Base-by-base conservation (phyloP, 92 coral and sea anemone species). In the Epizoanthus rinbou region DNA sequence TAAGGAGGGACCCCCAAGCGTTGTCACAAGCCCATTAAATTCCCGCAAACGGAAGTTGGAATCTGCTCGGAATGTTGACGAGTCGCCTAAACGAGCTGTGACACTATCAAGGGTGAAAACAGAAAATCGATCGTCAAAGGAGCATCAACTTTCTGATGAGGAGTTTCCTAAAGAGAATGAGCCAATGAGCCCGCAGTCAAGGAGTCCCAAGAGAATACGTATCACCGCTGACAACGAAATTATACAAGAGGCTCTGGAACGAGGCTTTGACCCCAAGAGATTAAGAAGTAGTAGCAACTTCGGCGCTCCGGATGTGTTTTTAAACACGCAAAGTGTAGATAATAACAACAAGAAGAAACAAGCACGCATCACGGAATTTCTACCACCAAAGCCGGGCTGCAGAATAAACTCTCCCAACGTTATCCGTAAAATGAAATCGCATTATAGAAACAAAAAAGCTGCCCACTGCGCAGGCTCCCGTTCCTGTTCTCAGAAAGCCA, bases 91-190 rank as follows among this genome's bases (percentile, higher is more conserved):
- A 43, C 14, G 25, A 37, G 18, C 82, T 5, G 43, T 62, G 66
- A 39, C 82, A 59, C 59, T 57, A 2, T 41, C 82, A 43, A 62
- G 41, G 25, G 22, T 59, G 15, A 41, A 63, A 19, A 17, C 56
- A 41, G 82, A 78, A 21, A 22, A 41, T 24, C 70, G 35, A 78
- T 35, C 72, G 16, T 11, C 71, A 8, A 65, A 62, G 18, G 56
- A 76, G 23, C 39, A 62, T 56, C 24, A 33, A 22, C 82, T 78
- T 11, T 78, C 82, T 60, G 82, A 78, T 14, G 82, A 78, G 47
- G 82, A 78, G 66, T 62, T 78, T 17, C 82, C 82, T 16, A 78
- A 78, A 63, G 82, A 78, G 58, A 78, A 78, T 43, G 82, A 78
- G 16, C 82, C 82, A 14, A 78, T 78, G 70, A 78, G 82, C 24